These are phyloP conservation scores for Drosophila seclusa DNA, from an alignment of 2,888 invertebrate species.

Conservation along the genomic window DNA sequence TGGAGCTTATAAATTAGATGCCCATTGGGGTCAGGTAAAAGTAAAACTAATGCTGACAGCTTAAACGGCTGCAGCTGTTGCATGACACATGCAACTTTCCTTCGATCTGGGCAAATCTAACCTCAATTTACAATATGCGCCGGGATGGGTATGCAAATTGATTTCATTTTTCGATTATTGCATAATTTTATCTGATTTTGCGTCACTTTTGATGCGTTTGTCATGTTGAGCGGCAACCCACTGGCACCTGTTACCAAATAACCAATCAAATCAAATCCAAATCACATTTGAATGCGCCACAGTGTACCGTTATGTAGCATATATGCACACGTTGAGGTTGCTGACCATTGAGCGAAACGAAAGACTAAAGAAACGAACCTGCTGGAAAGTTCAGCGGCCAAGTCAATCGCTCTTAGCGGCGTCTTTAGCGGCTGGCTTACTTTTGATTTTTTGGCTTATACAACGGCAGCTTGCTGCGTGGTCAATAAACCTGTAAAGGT, in stretches of 20 bases:
- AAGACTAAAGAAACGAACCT: slow-evolving; percentile 72
- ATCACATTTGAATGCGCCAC: slow-evolving; percentile 64
- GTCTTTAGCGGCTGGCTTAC: slow-evolving; percentile 28
- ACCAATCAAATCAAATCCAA: slow-evolving; percentile 20
- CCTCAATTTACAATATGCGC: neutral
- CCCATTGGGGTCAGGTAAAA: slow-evolving; percentile 74
- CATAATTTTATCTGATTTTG: slow-evolving; percentile 65
- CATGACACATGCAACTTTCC: slow-evolving; percentile 45
- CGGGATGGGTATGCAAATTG: slow-evolving; percentile 20
- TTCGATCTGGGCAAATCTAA: slow-evolving; percentile 12
- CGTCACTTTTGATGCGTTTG: slow-evolving; percentile 35
- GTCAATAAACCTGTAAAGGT: slow-evolving; percentile 68
- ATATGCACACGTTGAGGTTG: slow-evolving; percentile 32
- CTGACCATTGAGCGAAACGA: slow-evolving; percentile 63
- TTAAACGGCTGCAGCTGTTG: slow-evolving; percentile 16
- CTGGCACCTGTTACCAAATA: slow-evolving; percentile 65
- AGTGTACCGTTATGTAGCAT: slow-evolving; percentile 34
- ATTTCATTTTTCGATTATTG: slow-evolving; percentile 28
- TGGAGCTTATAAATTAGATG: slow-evolving; percentile 41
- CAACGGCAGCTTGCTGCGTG: slow-evolving; percentile 23
- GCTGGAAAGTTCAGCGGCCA: slow-evolving; percentile 61
- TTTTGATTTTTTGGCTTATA: slow-evolving; percentile 23
- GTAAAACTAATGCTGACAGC: slow-evolving; percentile 38
- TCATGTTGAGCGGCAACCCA: slow-evolving; percentile 26
- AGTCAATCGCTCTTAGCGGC: neutral